Conservation (phyloP, 2,113 vertebrate species). For the Dasyurus viverrinus region DNA sequence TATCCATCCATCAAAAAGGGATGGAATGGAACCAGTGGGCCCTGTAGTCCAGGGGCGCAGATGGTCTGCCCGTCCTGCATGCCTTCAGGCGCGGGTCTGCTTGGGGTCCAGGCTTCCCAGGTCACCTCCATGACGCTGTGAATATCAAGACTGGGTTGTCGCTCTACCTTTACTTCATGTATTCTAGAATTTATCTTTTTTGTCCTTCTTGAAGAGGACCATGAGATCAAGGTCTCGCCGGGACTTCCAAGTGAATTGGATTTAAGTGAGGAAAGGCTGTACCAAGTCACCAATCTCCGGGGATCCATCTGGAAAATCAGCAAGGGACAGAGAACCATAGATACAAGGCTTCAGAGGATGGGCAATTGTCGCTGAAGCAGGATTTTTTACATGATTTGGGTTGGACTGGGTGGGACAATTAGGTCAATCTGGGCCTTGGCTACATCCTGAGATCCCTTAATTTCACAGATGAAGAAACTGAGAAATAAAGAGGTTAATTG, state of each 20-base stretch:
- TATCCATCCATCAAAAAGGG: constrained; percentile 83
- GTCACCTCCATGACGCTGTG: background rate
- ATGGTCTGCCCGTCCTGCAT: constrained; percentile 65
- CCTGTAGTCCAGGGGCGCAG: constrained; percentile 76
- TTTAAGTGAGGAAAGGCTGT: too few relatives aligned
- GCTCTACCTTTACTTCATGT: background rate
- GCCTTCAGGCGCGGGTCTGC: constrained; percentile 74
- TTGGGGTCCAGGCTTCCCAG: constrained; percentile 74
- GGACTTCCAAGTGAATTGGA: too few relatives aligned
- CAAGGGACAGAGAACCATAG: background rate
- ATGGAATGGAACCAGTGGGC: constrained; percentile 79
- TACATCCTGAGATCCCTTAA: background rate
- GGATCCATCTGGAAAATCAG: background rate
- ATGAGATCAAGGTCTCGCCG: too few relatives aligned
- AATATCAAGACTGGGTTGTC: background rate
- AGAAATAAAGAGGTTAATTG: background rate
- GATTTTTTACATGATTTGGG: background rate
- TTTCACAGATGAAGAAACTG: background rate
- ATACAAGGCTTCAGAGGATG: background rate
- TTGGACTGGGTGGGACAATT: background rate
- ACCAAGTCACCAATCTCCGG: too few relatives aligned
- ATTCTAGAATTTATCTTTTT: background rate
- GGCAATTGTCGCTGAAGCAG: background rate
- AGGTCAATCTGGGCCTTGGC: background rate
- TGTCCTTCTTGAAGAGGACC: too few relatives aligned